Conservation (phyloP, 2,888 invertebrate species). For the Pedicia rivosa region DNA sequence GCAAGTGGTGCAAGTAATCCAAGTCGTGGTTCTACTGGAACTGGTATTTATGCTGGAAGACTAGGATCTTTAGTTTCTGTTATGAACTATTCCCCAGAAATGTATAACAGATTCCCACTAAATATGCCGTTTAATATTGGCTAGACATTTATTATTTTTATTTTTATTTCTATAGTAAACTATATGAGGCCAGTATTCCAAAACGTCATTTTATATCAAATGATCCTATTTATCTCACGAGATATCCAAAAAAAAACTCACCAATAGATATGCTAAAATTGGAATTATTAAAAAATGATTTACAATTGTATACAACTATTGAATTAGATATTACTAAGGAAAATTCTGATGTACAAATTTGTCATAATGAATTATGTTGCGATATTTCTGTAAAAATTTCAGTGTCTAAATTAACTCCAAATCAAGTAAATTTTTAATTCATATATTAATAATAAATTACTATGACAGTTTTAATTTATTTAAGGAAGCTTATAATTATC, state of each 20-base stretch:
- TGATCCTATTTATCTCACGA: neutral
- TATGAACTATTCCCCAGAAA: slow-evolving; percentile 14
- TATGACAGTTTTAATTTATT: neutral
- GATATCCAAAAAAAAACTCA: neutral
- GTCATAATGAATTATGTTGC: slow-evolving; percentile 4
- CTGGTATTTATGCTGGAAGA: slow-evolving; percentile 38
- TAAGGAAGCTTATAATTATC: slow-evolving; percentile 20
- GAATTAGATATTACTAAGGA: neutral
- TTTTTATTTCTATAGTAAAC: too few relatives aligned
- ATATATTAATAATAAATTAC: too few relatives aligned
- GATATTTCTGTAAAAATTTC: neutral
- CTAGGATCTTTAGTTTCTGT: slow-evolving; percentile 20
- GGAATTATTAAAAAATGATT: neutral
- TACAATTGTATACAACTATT: neutral
- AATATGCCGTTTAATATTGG: too few relatives aligned
- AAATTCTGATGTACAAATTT: neutral
- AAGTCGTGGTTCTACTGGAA: slow-evolving; percentile 35
- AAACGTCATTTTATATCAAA: neutral
- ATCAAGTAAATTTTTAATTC: neutral
- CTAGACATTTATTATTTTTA: too few relatives aligned
- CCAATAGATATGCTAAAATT: neutral
- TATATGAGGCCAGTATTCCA: slow-evolving; percentile 6
- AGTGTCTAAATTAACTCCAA: neutral
- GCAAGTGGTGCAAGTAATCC: slow-evolving; percentile 43
- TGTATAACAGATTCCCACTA: too few relatives aligned